These are phyloP conservation scores for Phaenicophaeus curvirostris DNA, from an alignment of 2,797 vertebrate genomes.

Conservation along the genomic window DNA sequence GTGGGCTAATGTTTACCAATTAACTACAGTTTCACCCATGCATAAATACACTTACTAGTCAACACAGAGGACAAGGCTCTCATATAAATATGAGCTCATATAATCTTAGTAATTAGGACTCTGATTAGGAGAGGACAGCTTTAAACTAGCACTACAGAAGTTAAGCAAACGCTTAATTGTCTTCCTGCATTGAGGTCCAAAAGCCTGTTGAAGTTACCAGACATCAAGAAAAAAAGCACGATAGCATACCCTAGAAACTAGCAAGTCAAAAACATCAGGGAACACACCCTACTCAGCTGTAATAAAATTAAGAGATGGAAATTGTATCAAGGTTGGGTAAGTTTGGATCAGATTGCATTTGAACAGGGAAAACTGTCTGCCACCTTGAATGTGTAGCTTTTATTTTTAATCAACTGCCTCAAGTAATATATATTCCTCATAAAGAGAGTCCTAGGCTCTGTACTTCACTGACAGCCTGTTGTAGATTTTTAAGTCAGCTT, in stretches of 20 bases:
- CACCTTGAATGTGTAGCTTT: background rate
- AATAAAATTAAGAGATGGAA: background rate
- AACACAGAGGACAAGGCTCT: background rate
- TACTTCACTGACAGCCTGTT: background rate
- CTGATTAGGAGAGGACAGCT: background rate
- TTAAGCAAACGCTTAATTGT: background rate
- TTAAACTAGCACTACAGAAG: background rate
- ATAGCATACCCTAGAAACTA: background rate
- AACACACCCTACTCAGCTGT: background rate
- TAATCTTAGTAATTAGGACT: background rate
- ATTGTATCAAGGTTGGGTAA: background rate
- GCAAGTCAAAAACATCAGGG: background rate
- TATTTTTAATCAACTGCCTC: background rate
- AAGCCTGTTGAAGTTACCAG: background rate
- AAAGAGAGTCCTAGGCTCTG: background rate
- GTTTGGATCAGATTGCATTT: conserved; percentile 6
- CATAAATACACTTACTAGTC: background rate
- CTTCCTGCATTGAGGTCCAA: background rate
- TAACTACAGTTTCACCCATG: background rate
- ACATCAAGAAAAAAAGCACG: background rate
- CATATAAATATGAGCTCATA: background rate
- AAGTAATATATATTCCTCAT: background rate
- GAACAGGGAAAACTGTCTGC: background rate
- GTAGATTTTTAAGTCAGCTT: background rate
- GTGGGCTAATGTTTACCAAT: background rate